Evolutionary conservation across 1,140 invertebrate species (phyloP).

Genomic region (Pollicipes pollicipes): DNA sequence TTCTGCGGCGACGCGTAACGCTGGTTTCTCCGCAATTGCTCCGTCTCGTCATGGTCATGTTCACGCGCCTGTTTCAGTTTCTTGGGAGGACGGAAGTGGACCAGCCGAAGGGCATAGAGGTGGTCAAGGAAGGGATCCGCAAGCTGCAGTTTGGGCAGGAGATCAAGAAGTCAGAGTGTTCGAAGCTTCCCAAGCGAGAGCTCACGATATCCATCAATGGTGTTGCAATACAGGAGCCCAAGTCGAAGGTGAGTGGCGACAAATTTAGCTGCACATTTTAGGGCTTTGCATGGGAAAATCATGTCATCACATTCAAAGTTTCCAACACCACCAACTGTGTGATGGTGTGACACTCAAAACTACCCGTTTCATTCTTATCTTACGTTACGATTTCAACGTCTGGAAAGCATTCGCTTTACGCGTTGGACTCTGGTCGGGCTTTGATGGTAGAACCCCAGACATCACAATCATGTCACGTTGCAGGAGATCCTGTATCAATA

Average conservation of each 20-base stretch:
- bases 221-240: slow-evolving; percentile 73
- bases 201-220: slow-evolving; percentile 88
- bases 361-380: not conserved
- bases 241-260: slow-evolving; percentile 33
- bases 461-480: slow-evolving; percentile 13
- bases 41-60: slow-evolving; percentile 8
- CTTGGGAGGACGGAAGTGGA: slow-evolving; percentile 81
- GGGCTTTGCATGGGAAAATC: too few relatives aligned
- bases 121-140: slow-evolving; percentile 86
- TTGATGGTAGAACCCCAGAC: too few relatives aligned
- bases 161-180: slow-evolving; percentile 68
- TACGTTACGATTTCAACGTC: not conserved
- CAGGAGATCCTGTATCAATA: slow-evolving; percentile 76
- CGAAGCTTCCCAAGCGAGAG: slow-evolving; percentile 66
- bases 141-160: slow-evolving; percentile 89
- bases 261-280: too few relatives aligned
- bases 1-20: too few relatives aligned
- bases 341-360: too few relatives aligned
- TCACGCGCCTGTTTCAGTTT: slow-evolving; percentile 49
- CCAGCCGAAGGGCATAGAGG: slow-evolving; percentile 88
- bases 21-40: too few relatives aligned
- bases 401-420: too few relatives aligned
- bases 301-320: not conserved
- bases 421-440: too few relatives aligned
- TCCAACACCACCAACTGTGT: not conserved